A percentile compares a stretch with the other conserved stretches of the same genome.
These are phyloP conservation scores for Musca domestica DNA, from an alignment of 1,140 invertebrate species.

Conservation along the genomic window DNA sequence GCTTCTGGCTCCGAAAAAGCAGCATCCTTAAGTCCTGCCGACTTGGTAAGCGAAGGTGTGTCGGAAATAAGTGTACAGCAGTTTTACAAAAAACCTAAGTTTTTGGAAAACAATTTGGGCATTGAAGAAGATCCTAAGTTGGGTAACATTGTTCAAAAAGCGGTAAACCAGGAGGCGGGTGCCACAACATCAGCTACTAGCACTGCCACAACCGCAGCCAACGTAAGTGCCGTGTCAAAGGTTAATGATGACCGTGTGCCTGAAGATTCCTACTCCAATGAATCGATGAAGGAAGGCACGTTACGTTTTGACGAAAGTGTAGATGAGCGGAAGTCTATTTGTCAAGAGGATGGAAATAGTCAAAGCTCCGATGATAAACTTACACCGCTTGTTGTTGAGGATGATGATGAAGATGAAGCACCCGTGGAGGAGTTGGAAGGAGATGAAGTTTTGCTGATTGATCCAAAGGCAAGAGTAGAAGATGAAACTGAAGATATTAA, in stretches of 20 bases:
- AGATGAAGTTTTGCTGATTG: background rate
- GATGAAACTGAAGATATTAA: background rate
- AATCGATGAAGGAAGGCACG: slow-evolving; percentile 22
- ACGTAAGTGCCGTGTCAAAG: background rate
- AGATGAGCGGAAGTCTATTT: slow-evolving; percentile 21
- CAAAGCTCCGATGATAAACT: slow-evolving; percentile 16
- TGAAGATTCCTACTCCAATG: background rate
- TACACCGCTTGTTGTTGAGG: slow-evolving; percentile 24
- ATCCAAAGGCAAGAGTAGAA: background rate
- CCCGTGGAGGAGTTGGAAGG: background rate
- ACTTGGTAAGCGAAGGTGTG: slow-evolving; percentile 49
- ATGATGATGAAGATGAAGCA: slow-evolving; percentile 20
- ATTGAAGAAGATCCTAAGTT: slow-evolving; percentile 53
- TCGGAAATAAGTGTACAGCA: slow-evolving; percentile 48
- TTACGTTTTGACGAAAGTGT: slow-evolving; percentile 24
- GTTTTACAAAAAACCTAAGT: slow-evolving; percentile 52
- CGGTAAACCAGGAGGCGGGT: slow-evolving; percentile 24
- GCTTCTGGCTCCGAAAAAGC: slow-evolving; percentile 34
- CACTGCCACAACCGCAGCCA: background rate
- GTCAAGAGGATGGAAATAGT: slow-evolving; percentile 18
- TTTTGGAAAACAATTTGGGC: slow-evolving; percentile 52
- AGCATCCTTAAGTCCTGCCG: slow-evolving; percentile 40
- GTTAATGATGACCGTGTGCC: background rate
- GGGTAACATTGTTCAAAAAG: slow-evolving; percentile 51
- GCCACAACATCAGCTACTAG: background rate